Evolutionary conservation across 2,113 vertebrate genomes (phyloP), one percentile per base, ranked within the genome.

Genomic region (Notothenia rossii): DNA sequence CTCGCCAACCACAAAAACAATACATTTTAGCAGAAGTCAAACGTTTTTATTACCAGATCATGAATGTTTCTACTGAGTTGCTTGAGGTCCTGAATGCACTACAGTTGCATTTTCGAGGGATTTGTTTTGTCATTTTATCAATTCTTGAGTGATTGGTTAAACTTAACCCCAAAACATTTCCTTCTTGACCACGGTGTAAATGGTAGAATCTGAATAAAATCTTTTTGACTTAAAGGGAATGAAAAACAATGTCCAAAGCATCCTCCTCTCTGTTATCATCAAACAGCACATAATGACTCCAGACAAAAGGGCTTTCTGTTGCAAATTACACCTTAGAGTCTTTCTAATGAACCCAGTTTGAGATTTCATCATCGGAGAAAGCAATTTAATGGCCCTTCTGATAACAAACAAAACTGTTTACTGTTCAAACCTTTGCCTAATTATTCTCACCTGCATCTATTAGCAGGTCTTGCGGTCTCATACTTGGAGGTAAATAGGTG

Each of bases 381-480:
- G 33, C 75, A 46, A 15, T 50, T 54, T 81, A 77, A 77, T 82
- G 75, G 75, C 64, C 59, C 29, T 75, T 48, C 33, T 15, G 5
- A 8, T 45, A 69, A 76, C 63, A 81, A 80, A 73, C 72, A 62
- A 58, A 61, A 20, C 36, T 45, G 29, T 56, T 70, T 55, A 60
- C 33, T 69, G 18, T 68, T 72, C 18, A 29, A 29, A 43, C 10
- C 9, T n/a, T 53, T 15, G 2, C 17, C 20, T 74, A 79, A 78
- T 82, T 79, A 71, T 46, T 82, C 40, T 66, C 65, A 58, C 22
- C n/a, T 64, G 51, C 40, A 62, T 70, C 13, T 50, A 45, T 81
- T 45, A 73, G 14, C 18, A 43, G 40, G 18, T 36, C 17, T 48
- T 66, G 11, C 17, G n/a, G 3, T 55, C 40, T 64, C 53, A 66